A percentile compares a stretch with the other conserved stretches of the same genome.
Conservation (phyloP, 1,140 invertebrate species). For the Hypsibius dujardini region DNA sequence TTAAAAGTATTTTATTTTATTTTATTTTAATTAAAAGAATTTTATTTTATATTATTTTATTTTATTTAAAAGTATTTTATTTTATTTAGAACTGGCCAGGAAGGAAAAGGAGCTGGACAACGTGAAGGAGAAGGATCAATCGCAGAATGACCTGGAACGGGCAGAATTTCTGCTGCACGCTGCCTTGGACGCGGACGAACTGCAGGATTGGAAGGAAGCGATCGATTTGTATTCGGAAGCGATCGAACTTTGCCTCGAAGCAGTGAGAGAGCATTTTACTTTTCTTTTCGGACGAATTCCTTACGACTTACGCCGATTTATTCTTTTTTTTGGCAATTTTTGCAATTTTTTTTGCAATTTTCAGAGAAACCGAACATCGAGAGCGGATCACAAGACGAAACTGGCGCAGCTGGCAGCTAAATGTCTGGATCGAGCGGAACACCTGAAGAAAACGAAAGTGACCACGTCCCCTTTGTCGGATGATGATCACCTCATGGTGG, state of each 20-base stretch:
- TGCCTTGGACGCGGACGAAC: constrained; percentile 67
- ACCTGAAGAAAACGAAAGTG: constrained; percentile 23
- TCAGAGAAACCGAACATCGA: constrained; percentile 33
- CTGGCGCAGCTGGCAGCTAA: constrained; percentile 48
- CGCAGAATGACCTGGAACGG: constrained; percentile 39
- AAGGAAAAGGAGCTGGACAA: constrained; percentile 19
- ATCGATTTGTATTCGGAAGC: constrained; percentile 65
- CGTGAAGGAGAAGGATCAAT: constrained; percentile 25
- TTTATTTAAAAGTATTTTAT: too few species aligned
- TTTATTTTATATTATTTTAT: too few species aligned
- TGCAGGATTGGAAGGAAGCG: constrained; percentile 42
- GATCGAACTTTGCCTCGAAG: constrained; percentile 59
- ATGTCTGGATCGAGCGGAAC: constrained; percentile 45
- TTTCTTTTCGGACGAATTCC: not conserved
- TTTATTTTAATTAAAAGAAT: too few species aligned
- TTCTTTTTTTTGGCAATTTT: too few species aligned
- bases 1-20: not conserved
- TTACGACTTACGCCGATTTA: constrained; percentile 7
- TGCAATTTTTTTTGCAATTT: constrained; percentile 13
- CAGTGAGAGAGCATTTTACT: constrained; percentile 41
- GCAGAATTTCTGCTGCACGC: constrained; percentile 66
- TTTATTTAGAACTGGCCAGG: constrained; percentile 18
- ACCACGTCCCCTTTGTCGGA: too few species aligned
- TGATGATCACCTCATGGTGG: constrained; percentile 25
- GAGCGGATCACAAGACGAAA: constrained; percentile 46